These are phyloP conservation scores for Brachyptera putata DNA, from an alignment of 2,888 invertebrate genomes.

Conservation along the genomic window DNA sequence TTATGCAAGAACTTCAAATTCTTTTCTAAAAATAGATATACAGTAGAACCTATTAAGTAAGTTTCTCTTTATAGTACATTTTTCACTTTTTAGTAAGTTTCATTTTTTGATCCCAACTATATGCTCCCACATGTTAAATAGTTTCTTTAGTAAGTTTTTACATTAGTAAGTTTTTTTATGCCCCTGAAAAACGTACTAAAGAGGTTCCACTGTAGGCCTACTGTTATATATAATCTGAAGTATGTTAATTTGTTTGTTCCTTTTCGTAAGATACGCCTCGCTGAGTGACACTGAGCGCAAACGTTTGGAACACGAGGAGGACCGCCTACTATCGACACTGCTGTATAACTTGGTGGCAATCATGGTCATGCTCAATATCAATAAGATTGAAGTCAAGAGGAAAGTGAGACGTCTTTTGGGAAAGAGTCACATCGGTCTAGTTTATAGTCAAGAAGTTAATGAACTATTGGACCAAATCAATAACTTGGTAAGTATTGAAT, in stretches of 20 bases:
- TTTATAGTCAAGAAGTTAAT: constrained; percentile 97
- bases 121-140: no score
- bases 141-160: no score
- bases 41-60: no score
- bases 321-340: constrained; percentile 89
- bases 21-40: no score
- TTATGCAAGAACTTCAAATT: no score
- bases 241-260: not conserved
- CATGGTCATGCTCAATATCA: constrained; percentile 87
- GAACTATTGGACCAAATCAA: constrained; percentile 91
- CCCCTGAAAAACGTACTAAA: no score
- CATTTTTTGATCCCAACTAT: no score
- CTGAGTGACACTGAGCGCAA: constrained; percentile 90
- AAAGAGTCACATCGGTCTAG: constrained; percentile 96
- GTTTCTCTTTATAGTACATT: no score
- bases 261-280: constrained; percentile 78
- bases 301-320: constrained; percentile 96
- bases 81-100: no score
- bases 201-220: no score
- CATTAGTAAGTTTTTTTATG: no score
- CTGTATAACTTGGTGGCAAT: constrained; percentile 95
- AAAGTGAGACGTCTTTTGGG: constrained; percentile 91
- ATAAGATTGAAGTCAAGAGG: constrained; percentile 75
- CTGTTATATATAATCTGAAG: no score
- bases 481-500: constrained; percentile 76